Conservation (phyloP, 2,797 vertebrate species). For the Poecilia wingei region DNA sequence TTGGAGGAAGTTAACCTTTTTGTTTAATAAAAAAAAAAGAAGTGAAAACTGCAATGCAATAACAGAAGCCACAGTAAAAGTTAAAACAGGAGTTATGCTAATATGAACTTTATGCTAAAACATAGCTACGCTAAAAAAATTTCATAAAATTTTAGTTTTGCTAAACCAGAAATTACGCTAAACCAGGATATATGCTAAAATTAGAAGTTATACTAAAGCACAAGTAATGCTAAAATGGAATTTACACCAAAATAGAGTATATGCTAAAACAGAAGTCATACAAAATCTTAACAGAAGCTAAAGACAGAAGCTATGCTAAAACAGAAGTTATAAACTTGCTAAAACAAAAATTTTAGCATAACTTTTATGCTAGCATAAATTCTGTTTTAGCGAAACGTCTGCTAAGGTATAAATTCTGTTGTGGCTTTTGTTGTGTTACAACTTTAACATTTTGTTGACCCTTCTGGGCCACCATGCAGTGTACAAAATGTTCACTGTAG, state of each 20-base stretch:
- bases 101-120: background rate
- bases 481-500: background rate
- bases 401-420: no score
- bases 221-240: no score
- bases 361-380: no score
- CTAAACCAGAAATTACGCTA: background rate
- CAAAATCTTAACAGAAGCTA: no score
- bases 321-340: background rate
- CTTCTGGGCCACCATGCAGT: background rate
- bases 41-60: background rate
- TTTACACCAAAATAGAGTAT: no score
- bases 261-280: no score
- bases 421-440: no score
- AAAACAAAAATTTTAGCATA: no score
- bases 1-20: background rate
- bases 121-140: background rate
- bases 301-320: background rate
- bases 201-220: no score
- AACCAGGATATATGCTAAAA: background rate
- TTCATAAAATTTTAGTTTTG: no score
- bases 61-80: background rate
- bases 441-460: no score
- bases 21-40: background rate
- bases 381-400: no score
- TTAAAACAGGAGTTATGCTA: background rate